A percentile compares a stretch with the other conserved stretches of the same genome.
These are phyloP conservation scores for Caenorhabditis inopinata DNA, from an alignment of 1,140 invertebrate species.

Conservation along the genomic window DNA sequence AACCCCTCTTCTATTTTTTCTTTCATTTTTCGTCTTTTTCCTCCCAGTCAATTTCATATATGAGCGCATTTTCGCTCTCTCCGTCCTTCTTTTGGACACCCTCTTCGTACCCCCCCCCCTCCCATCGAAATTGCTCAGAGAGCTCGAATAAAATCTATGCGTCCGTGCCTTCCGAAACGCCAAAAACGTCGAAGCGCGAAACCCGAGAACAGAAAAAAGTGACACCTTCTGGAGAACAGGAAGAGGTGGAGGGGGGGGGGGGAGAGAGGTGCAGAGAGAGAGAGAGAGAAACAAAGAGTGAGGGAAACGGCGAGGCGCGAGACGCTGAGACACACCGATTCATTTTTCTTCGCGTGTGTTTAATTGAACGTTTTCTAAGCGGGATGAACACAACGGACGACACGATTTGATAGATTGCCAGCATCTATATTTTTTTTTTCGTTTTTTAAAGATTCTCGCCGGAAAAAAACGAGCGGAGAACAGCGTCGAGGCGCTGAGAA, in stretches of 20 bases:
- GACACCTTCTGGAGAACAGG: background rate
- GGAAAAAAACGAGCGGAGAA: too few relatives aligned
- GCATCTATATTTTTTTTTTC: background rate
- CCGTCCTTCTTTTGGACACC: too few relatives aligned
- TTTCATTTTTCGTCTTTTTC: background rate
- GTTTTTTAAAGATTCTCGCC: too few relatives aligned
- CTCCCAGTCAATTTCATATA: background rate
- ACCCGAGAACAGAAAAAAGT: background rate
- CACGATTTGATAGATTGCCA: conserved; percentile 20
- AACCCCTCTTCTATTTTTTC: too few relatives aligned
- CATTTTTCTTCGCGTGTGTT: too few relatives aligned
- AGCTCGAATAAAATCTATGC: conserved; percentile 22
- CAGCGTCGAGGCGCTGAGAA: too few relatives aligned
- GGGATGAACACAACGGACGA: background rate
- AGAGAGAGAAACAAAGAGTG: background rate
- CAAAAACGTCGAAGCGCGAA: background rate
- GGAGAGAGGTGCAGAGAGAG: background rate
- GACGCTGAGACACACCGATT: background rate
- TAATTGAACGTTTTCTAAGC: conserved; percentile 2
- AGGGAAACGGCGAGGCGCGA: background rate
- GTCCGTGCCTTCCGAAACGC: background rate
- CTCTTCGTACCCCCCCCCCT: too few relatives aligned
- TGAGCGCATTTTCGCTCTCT: background rate
- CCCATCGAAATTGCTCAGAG: conserved; percentile 6
- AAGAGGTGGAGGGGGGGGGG: background rate